Evolutionary conservation across 2,888 invertebrate species (phyloP).

Genomic region (Conistra vaccinii): DNA sequence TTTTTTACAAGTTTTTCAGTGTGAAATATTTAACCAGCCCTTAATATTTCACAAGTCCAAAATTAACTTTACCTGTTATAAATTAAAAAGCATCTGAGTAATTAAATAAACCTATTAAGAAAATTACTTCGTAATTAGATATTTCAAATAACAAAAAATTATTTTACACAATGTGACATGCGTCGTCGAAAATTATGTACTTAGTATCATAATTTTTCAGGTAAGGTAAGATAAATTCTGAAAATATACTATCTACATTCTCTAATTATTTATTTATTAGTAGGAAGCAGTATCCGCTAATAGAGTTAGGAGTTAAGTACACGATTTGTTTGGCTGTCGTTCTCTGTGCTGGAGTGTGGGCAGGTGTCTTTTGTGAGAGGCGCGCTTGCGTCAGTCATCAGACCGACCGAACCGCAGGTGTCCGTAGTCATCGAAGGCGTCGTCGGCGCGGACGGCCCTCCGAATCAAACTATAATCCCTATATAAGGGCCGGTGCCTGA

Average conservation of each 20-base stretch:
- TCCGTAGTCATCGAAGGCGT: slow-evolving; percentile 94
- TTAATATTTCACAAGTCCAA: slow-evolving; percentile 73
- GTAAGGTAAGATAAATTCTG: neutral
- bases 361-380: slow-evolving; percentile 62
- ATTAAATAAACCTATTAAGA: neutral
- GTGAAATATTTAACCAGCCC: slow-evolving; percentile 83
- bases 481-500: slow-evolving; percentile 79
- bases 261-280: slow-evolving; percentile 14
- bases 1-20: slow-evolving; percentile 4
- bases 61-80: neutral
- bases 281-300: slow-evolving; percentile 31
- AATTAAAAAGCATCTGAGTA: neutral
- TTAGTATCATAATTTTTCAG: slow-evolving; percentile 8
- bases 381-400: slow-evolving; percentile 81
- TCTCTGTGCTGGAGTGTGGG: slow-evolving; percentile 54
- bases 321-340: slow-evolving; percentile 62
- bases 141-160: neutral
- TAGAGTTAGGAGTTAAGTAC: slow-evolving; percentile 54
- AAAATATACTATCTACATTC: slow-evolving; percentile 34
- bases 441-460: slow-evolving; percentile 87
- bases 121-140: neutral
- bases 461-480: slow-evolving; percentile 92
- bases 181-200: neutral
- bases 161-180: neutral
- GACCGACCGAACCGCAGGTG: slow-evolving; percentile 94